Base-by-base conservation (phyloP, 2,888 invertebrate genomes). In the Chesias legatella region DNA sequence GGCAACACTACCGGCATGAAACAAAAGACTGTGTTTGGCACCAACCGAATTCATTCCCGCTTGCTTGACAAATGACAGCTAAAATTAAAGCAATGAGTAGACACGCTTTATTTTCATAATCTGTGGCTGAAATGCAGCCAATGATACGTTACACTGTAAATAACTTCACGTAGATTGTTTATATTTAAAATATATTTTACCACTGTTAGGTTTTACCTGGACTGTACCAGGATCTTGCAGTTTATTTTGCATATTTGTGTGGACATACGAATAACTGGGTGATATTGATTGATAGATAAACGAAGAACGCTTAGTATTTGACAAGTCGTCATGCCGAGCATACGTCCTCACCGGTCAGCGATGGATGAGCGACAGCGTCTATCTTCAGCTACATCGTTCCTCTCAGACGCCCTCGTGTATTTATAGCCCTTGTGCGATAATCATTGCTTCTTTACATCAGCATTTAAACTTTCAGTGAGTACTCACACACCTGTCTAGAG, bases 1-100 rank as follows among this genome's bases (percentile, higher is more conserved):
- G n/a, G n/a, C n/a, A n/a, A n/a, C n/a, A n/a, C n/a, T n/a, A n/a
- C n/a, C n/a, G n/a, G 53, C 50, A 57, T 60, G 72, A 65, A 65
- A 80, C 78, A 79, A 79, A 78, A 80, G 76, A 71, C 59, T 53
- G 56, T 60, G 64, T 73, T 83, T 79, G 82, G 77, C 79, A 81
- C 63, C 58, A 60, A 52, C 64, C 56, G 60, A 63, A 70, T 70
- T 68, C 72, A 72, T 71, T 68, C 56, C 60, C 61, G 58, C 53
- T 56, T 66, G 60, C 52, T 76, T 67, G 74, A 78, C 76, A 79
- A 79, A 78, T 75, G 73, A 74, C 68, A 60, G 67, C 77, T 81
- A 80, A 78, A 79, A 78, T 76, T 80, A 82, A 72, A 73, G 64
- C 69, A 66, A 66, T 68, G 73, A 67, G 60, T 64, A 48, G 34